A percentile compares a stretch with the other conserved stretches of the same genome.
Evolutionary conservation across 2,888 invertebrate species (phyloP).

Genomic region (Oligia fasciuncula): DNA sequence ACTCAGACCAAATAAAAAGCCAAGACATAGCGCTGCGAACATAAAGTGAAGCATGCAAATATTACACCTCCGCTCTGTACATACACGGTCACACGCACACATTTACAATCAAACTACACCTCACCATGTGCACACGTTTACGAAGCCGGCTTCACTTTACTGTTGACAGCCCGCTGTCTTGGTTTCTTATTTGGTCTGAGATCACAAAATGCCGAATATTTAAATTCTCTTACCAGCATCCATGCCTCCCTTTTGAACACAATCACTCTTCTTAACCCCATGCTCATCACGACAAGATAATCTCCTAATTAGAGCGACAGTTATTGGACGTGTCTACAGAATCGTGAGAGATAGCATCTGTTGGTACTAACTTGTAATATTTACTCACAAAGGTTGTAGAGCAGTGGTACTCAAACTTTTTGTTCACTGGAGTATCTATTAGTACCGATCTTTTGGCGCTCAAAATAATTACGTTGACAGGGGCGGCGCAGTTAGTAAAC

Average conservation of each 20-base stretch:
- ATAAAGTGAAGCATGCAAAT: no score
- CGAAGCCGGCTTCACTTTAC: no score
- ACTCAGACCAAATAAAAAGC: background rate
- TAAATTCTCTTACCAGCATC: background rate
- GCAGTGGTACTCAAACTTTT: conserved; percentile 26
- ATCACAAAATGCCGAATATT: background rate
- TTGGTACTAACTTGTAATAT: conserved; percentile 41
- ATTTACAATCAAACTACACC: no score
- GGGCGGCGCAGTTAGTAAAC: background rate
- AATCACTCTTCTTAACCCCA: conserved; percentile 16
- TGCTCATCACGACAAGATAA: conserved; percentile 52
- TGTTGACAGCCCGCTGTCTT: no score
- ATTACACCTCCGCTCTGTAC: no score
- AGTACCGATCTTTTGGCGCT: background rate
- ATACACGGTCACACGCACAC: no score
- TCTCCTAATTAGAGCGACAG: conserved; percentile 63
- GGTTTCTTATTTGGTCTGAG: no score
- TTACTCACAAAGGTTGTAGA: conserved; percentile 45
- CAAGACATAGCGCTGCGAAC: no score
- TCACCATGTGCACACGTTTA: no score
- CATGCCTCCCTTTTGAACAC: conserved; percentile 8
- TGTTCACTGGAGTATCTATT: background rate
- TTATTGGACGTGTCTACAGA: conserved; percentile 56
- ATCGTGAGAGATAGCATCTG: conserved; percentile 65
- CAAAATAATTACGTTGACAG: background rate